Percentiles rank a stretch among this genome's conserved stretches.
phyloP scores from a whole-genome alignment of 2,797 vertebrate species.

The Enteromius radiatus region DNA sequence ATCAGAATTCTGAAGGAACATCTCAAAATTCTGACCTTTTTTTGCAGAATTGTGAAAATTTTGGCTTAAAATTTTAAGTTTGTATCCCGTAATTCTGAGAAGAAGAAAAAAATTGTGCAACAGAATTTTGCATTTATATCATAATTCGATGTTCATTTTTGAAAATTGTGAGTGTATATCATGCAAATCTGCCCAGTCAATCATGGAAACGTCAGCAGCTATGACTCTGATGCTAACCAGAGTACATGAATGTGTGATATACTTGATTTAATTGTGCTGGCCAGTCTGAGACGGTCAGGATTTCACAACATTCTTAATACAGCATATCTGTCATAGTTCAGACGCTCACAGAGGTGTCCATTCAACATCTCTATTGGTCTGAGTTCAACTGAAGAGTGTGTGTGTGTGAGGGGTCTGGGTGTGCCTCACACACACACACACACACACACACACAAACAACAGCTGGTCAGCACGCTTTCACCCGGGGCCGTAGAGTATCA shows the following conservation, averaged over 20 bases:
- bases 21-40: too few relatives aligned
- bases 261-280: too few relatives aligned
- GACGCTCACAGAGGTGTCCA: slow-evolving; percentile 54
- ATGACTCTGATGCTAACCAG: neutral
- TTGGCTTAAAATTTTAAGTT: neutral
- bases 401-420: slow-evolving; percentile 39
- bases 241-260: neutral
- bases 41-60: neutral
- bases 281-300: neutral
- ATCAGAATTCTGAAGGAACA: too few relatives aligned
- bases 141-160: too few relatives aligned
- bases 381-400: slow-evolving; percentile 12
- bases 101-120: too few relatives aligned
- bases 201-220: too few relatives aligned
- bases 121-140: too few relatives aligned
- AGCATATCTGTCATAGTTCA: slow-evolving; percentile 18
- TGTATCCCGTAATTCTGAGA: too few relatives aligned
- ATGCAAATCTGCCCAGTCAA: too few relatives aligned
- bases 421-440: slow-evolving; percentile 19
- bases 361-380: slow-evolving; percentile 64
- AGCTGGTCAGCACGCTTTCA: slow-evolving; percentile 19
- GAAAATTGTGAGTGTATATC: too few relatives aligned
- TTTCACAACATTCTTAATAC: slow-evolving; percentile 8
- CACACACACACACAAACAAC: slow-evolving; percentile 41
- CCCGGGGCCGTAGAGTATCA: neutral